Conservation (phyloP, 53 echinoderm and acorn worm species). For the Holothuria leucospilota region DNA sequence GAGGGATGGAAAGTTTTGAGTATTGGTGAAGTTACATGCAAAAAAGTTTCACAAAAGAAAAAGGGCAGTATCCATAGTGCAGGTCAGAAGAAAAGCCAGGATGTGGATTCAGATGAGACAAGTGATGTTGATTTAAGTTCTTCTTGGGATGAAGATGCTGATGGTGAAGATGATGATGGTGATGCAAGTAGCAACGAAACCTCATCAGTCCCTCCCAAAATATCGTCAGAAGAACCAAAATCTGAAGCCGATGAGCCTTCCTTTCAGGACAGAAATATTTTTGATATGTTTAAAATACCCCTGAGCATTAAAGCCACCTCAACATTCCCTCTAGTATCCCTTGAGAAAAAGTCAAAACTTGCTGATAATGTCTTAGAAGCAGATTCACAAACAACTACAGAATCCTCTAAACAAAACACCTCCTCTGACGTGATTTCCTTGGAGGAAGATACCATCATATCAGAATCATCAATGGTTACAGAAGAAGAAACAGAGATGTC, state of each 20-base stretch:
- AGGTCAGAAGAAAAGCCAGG: too few relatives aligned
- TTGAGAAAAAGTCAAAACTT: too few relatives aligned
- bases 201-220: too few relatives aligned
- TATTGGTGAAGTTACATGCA: neutral
- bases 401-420: neutral
- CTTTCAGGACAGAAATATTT: slow-evolving; percentile 10
- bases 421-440: neutral
- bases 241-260: too few relatives aligned
- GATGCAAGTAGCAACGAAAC: too few relatives aligned
- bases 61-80: neutral
- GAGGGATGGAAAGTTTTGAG: slow-evolving; percentile 30
- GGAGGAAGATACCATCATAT: neutral
- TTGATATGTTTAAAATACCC: slow-evolving; percentile 42
- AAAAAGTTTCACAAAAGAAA: neutral
- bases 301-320: neutral
- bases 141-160: too few relatives aligned
- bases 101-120: too few relatives aligned
- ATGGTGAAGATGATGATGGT: too few relatives aligned
- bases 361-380: too few relatives aligned
- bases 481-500: neutral
- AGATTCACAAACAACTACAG: neutral
- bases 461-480: neutral
- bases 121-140: too few relatives aligned
- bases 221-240: too few relatives aligned
- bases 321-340: too few relatives aligned